Base-by-base conservation (phyloP, 2,797 vertebrate genomes). In the Bryconaethiops microstoma region DNA sequence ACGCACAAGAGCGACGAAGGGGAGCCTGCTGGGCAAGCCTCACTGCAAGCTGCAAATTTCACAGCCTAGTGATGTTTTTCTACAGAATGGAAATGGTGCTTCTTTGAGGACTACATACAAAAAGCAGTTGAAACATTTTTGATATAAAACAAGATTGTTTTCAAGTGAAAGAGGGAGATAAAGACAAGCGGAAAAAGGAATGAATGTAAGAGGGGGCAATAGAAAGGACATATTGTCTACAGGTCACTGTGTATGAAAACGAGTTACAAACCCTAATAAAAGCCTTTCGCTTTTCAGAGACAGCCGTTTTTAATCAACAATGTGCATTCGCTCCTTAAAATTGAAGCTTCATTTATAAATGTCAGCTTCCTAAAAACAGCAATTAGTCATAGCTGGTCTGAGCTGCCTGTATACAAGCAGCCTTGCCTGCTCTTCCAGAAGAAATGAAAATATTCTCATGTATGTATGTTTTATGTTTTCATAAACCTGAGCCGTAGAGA, bases 371-470 rank as follows among this genome's bases (percentile, higher is more conserved):
- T 82, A 83, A 80, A 72, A 80, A 77, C 39, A 64, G 81, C 12
- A 60, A 88, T 92, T 88, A 88, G 86, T 91, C 89, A 90, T 77
- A 54, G 77, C 80, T 60, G 60, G 23, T 72, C 71, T 76, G 74
- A 40, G 72, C 78, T 79, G 77, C 86, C 76, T 60, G 65, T 74
- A 59, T 12, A 76, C 9, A 87, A 67, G 69, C 72, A 88, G 86
- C 81, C 82, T 83, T 74, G 45, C 48, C 74, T 50, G 65, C 0
- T 65, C 71, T 52, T 86, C 75, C 71, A 67, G 59, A 14, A 52
- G 78, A 78, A 77, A 75, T 80, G 14, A 81, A 79, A 85, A 81
- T 65, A 62, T 45, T 77, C 81, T 81, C 62, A 29, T 45, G 62
- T 71, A 80, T 72, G 54, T 76, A 55, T 57, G 74, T 81, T 75